These are phyloP conservation scores for Cryptotermes secundus DNA, from an alignment of 1,140 invertebrate genomes.

Conservation along the genomic window DNA sequence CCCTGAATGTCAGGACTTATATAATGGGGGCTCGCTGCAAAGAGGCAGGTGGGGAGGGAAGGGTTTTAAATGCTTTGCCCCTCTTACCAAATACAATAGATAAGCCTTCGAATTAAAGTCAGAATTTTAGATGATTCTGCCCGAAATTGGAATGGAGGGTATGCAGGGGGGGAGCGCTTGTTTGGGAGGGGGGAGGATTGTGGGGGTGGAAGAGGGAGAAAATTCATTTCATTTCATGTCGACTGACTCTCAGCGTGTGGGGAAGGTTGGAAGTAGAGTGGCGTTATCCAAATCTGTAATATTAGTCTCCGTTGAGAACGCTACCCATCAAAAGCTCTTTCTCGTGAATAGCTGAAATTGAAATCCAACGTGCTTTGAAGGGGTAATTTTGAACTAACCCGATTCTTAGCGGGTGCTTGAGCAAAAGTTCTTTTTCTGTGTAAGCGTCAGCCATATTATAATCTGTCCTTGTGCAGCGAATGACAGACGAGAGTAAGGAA, in stretches of 20 bases:
- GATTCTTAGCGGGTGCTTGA: conserved; percentile 34
- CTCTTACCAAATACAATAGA: conserved; percentile 36
- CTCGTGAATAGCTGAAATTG: conserved; percentile 36
- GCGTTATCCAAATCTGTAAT: conserved; percentile 38
- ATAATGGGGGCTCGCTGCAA: conserved; percentile 35
- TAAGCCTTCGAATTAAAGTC: conserved; percentile 38
- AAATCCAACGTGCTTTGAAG: conserved; percentile 37
- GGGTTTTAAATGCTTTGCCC: conserved; percentile 34
- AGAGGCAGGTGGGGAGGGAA: conserved; percentile 21
- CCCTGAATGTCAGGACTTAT: conserved; percentile 33
- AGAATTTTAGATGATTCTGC: conserved; percentile 36
- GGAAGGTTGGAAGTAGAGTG: not conserved
- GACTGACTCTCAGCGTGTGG: conserved; percentile 22
- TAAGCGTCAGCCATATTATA: conserved; percentile 15
- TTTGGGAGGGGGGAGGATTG: conserved; percentile 1
- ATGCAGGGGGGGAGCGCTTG: not conserved
- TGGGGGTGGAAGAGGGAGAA: conserved; percentile 26
- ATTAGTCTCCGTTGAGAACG: conserved; percentile 32
- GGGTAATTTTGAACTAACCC: conserved; percentile 38
- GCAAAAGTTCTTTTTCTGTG: conserved; percentile 26
- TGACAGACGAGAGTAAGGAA: not conserved
- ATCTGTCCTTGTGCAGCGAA: conserved; percentile 12
- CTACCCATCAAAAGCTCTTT: conserved; percentile 35
- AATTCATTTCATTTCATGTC: conserved; percentile 39
- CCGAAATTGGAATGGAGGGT: conserved; percentile 35